Evolutionary conservation across 2,888 invertebrate genomes (phyloP), one percentile per base, ranked within the genome.

Genomic region (Nipponacmea schrenckii): DNA sequence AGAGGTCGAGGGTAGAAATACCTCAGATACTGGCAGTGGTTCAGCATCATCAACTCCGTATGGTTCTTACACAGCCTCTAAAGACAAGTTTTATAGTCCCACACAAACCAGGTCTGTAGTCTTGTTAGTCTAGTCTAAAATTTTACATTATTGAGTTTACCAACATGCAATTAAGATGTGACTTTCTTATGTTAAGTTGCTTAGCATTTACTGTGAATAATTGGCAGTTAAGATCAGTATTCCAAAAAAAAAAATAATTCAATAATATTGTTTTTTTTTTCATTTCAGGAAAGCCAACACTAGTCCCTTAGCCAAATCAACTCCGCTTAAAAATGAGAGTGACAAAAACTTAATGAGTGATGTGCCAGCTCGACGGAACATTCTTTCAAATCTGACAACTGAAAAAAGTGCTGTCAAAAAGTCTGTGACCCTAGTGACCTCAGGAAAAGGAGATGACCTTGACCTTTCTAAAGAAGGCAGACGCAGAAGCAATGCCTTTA

Each of bases 1-100:
- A 12, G 76, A 76, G 45, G 63, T 79, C 17, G 79, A 80, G 26
- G 26, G 56, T 26, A 20, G 46, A 24, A 50, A 56, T 0, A 64
- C 45, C 12, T 44, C 69, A 8, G 12, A 70, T 50, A 26, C 70
- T 2, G 48, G 64, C n/a, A 26, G 69, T 2, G 48, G 64, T 15
- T 46, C 46, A 12, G 62, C 64, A 2, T 44, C 62, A 0, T 66
- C 68, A 48, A 75, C 76, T 5, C 76, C 75, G 15, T 72, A 71
- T 20, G 77, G 74, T n/a, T 75, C 77, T 24, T 71, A 69, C 44
- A 56, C n/a, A 12, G 24, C 24, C 12, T 20, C 20, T 24, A 24
- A 56, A 24, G 24, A 56, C 20, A 56, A 56, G 24, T 24, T 56
- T 0, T 56, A 56, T 24, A 56, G 56, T 24, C 56, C 56, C 20